A percentile compares a stretch with the other conserved stretches of the same genome.
Conservation (phyloP, 2,113 vertebrate species). For the Austrofundulus limnaeus region DNA sequence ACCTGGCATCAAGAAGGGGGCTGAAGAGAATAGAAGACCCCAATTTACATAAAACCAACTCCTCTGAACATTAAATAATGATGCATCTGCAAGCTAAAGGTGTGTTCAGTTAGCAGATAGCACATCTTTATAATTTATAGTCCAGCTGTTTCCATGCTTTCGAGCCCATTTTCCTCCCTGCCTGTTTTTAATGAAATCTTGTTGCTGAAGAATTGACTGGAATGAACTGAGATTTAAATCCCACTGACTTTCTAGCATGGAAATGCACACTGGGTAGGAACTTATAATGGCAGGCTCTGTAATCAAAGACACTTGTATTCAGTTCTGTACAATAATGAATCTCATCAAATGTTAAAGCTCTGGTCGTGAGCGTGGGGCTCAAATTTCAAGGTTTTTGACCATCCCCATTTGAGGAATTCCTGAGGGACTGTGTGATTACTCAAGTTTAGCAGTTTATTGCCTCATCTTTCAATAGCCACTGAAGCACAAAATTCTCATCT, state of each 20-base stretch:
- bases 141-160: slow-evolving; percentile 99
- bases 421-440: slow-evolving; percentile 97
- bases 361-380: slow-evolving; percentile 85
- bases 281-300: slow-evolving; percentile 91
- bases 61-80: slow-evolving; percentile 99
- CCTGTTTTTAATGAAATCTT: slow-evolving; percentile 99
- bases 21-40: slow-evolving; percentile 91
- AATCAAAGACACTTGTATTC: slow-evolving; percentile 97
- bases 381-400: slow-evolving; percentile 98
- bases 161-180: slow-evolving; percentile 91
- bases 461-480: slow-evolving; percentile 99
- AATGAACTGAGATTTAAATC: slow-evolving; percentile 99
- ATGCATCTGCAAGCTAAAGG: slow-evolving; percentile 95
- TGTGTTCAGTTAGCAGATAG: slow-evolving; percentile 98
- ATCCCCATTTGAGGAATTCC: slow-evolving; percentile 94
- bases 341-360: slow-evolving; percentile 93
- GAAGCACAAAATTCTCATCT: slow-evolving; percentile 99
- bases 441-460: slow-evolving; percentile 99
- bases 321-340: slow-evolving; percentile 92
- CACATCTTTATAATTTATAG: slow-evolving; percentile 99
- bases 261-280: slow-evolving; percentile 91
- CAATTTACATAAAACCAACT: slow-evolving; percentile 97
- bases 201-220: slow-evolving; percentile 98
- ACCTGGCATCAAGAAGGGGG: slow-evolving; percentile 93
- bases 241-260: slow-evolving; percentile 90